Evolutionary conservation across 2,888 invertebrate species (phyloP).

Genomic region (Heliconius ethilla): DNA sequence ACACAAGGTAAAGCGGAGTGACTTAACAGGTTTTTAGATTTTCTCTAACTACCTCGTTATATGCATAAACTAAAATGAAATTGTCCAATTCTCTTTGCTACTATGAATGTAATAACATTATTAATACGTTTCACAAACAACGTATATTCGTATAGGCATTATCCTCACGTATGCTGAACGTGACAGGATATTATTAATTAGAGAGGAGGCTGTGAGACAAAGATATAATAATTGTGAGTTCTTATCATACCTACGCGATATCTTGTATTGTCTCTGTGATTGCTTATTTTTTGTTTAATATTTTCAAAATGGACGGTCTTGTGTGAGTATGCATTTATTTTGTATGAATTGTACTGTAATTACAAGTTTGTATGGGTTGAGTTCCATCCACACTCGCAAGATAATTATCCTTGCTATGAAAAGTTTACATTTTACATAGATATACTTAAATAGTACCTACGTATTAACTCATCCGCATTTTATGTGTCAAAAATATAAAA

Average conservation of each 20-base stretch:
- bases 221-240: not conserved
- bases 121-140: not conserved
- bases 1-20: no score
- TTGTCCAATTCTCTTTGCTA: not conserved
- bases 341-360: no score
- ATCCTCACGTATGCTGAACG: not conserved
- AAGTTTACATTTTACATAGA: no score
- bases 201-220: constrained; percentile 28
- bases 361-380: no score
- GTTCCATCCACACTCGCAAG: no score
- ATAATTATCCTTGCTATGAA: no score
- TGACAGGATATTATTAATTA: constrained; percentile 28
- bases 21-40: no score
- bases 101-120: not conserved
- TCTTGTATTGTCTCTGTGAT: not conserved
- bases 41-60: no score
- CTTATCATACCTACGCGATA: not conserved
- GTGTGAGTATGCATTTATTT: no score
- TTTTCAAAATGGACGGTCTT: not conserved
- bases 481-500: no score
- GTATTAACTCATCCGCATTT: no score
- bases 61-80: not conserved
- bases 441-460: no score
- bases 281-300: not conserved
- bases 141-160: not conserved